These are phyloP conservation scores for Oncorhynchus nerka DNA, from an alignment of 2,113 vertebrate genomes.

Conservation along the genomic window DNA sequence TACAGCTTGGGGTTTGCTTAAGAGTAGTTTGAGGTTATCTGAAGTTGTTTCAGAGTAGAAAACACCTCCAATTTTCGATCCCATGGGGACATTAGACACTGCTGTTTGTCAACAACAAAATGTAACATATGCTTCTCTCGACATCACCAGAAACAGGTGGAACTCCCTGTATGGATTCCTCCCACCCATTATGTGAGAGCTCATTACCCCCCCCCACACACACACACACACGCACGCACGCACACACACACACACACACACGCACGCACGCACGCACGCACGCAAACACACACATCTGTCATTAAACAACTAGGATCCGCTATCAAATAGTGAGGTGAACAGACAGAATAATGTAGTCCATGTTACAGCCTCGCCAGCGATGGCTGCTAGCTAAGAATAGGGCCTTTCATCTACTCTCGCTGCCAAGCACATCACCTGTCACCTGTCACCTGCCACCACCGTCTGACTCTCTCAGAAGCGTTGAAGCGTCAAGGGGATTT, in stretches of 20 bases:
- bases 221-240: no score
- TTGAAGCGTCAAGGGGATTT: no score
- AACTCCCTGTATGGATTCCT: no score
- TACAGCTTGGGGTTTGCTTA: background rate
- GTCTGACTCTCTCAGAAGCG: background rate
- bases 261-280: background rate
- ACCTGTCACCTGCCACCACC: slow-evolving; percentile 5
- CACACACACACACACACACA: no score
- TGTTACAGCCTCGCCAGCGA: slow-evolving; percentile 8
- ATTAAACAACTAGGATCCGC: slow-evolving; percentile 21
- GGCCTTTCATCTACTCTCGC: slow-evolving; percentile 15
- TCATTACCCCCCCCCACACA: no score
- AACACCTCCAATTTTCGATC: background rate
- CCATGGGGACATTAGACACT: no score
- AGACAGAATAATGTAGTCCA: slow-evolving; percentile 35
- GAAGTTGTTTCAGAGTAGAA: background rate
- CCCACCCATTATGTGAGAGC: no score
- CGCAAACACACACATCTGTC: background rate
- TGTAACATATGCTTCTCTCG: no score
- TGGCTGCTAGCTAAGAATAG: slow-evolving; percentile 28
- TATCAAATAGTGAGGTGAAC: slow-evolving; percentile 12
- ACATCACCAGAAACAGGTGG: no score
- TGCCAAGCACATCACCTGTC: slow-evolving; percentile 28
- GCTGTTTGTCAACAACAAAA: no score
- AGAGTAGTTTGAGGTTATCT: background rate